Base-by-base conservation (phyloP, 30 jellyfish, hydroid and myxozoan genomes). In the Cassiopea xamachana region DNA sequence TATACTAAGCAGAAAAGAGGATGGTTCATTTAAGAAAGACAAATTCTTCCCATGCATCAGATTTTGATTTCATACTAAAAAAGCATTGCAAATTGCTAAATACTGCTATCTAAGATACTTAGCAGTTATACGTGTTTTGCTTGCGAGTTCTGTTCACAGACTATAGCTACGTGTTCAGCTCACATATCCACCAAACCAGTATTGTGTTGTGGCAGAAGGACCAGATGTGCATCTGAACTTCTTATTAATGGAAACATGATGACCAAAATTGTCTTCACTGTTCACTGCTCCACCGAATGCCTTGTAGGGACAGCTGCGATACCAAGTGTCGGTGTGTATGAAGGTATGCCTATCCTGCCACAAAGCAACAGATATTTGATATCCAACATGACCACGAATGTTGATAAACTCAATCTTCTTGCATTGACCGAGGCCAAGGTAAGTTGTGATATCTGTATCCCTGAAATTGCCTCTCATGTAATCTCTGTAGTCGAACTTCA, bases 191-290 rank as follows among this genome's bases (percentile, higher is more conserved):
- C 84, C 84, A 75, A 75, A 75, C 84, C 84, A 75, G 48, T 46
- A 46, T 46, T 75, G 84, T 47, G 84, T 39, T 6, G 84, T 75
- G 44, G 84, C 70, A 1, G 8, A 6, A 39, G 79, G 81, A 27
- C 17, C 49, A 17, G 79, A 50, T n/a, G 89, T 80, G 71, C 89
- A 80, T 43, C 62, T 46, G 68, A 80, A 80, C 5, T 43, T 45
- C 55, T 4, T 59, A 73, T 80, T 80, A 7, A 45, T 46, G 44
- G 3, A 1, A 1, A 1, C 64, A 60, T 80, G 70, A 5, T 0
- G 17, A 13, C 89, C 89, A 39, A 80, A 80, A 48, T 80, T 80
- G 61, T 80, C 89, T 60, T 80, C 89, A 60, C 89, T 61, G 5
- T 4, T 1, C 15, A 39, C 69, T 27, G 89, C 55, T 0, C 89